These are phyloP conservation scores for Xanthorhoe spadicearia DNA, from an alignment of 2,888 invertebrate species.

Conservation along the genomic window DNA sequence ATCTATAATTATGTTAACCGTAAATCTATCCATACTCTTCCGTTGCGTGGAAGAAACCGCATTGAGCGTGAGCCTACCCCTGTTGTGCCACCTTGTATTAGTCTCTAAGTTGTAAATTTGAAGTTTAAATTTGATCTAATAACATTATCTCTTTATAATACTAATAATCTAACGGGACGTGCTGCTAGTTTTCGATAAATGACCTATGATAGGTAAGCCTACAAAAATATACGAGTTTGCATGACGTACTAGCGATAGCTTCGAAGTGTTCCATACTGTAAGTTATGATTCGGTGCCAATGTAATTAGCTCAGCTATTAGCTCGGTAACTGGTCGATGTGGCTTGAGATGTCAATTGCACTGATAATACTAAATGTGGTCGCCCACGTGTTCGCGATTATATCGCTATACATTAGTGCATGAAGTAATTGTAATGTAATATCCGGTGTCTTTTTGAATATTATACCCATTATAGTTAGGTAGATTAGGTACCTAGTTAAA, in stretches of 20 bases:
- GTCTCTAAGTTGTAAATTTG: no score
- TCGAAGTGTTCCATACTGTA: constrained; percentile 15
- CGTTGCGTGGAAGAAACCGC: no score
- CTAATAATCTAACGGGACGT: no score
- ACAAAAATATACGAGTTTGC: not conserved
- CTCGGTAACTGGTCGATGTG: constrained; percentile 41
- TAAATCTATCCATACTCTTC: no score
- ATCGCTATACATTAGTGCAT: constrained; percentile 44
- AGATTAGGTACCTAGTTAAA: not conserved
- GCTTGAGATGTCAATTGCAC: constrained; percentile 53
- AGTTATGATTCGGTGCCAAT: constrained; percentile 39
- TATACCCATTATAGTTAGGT: no score
- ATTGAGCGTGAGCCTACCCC: no score
- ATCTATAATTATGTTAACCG: no score
- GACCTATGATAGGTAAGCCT: no score
- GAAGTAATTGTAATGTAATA: constrained; percentile 31
- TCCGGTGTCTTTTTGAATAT: not conserved
- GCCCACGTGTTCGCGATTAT: constrained; percentile 37
- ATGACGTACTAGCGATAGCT: not conserved
- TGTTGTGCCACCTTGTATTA: no score
- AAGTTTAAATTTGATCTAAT: no score
- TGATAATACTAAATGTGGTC: constrained; percentile 39
- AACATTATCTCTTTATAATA: no score
- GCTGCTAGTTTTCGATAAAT: no score
- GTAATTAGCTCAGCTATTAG: constrained; percentile 44